Base-by-base conservation (phyloP, 2,113 vertebrate genomes). In the Tychaedon coryphoeus region DNA sequence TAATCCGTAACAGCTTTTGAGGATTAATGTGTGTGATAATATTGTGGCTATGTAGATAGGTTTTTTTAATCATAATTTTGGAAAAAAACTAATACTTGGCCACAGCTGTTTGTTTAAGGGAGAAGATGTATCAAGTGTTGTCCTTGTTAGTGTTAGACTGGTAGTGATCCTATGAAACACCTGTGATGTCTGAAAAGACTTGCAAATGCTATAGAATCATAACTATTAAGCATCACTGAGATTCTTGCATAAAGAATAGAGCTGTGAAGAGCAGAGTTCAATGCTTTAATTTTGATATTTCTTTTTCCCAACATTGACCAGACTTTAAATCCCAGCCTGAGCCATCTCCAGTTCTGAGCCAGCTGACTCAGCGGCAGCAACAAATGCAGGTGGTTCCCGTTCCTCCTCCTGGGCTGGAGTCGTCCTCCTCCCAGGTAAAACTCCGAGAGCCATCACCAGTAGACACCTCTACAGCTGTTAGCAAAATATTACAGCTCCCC, bases 261-360 rank as follows among this genome's bases (percentile, higher is more conserved):
- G 71, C 4, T 1, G 1, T 34, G 14, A 64, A 76, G 45, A 29
- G 5, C 24, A 43, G 76, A 73, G 26, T 36, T 71, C 65, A 50
- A 4, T 83, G 36, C 10, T 64, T 92, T 61, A 38, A 74, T 87
- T 73, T 54, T 74, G 33, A 48, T 67, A 20, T 64, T 88, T 91
- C 11, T 93, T 92, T 92, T 82, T 65, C 56, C 29, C 66, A 20
- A 47, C 6, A 8, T 71, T 74, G 88, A 31, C 31, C 98, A 98
- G 99, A 99, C 92, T 98, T 99, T 92, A 99, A 99, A 96, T 98
- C 98, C 91, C 99, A 99, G 84, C 99, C 99, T 61, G 99, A 99
- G 71, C 99, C 99, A 26, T 99, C 99, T 34, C 98, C 98, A 10
- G 98, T 99, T 96, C 98, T 99, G 92, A 99, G 99, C 97, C 99